Base-by-base conservation (phyloP, 1,140 invertebrate species). In the Cydia pomonella region DNA sequence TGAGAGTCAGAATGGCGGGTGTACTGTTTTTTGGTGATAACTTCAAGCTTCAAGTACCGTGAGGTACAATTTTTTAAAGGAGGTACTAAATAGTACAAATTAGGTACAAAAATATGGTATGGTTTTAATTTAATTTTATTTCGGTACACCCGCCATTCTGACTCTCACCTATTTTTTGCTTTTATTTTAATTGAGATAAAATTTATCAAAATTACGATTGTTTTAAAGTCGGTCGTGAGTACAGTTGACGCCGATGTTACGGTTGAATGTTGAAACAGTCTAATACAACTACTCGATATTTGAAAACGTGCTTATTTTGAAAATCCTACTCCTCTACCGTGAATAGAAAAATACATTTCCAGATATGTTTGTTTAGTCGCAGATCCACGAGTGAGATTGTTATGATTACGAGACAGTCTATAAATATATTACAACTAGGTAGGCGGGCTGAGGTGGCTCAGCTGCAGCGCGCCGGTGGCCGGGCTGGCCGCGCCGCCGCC, bases 301-400 rank as follows among this genome's bases (percentile, higher is more conserved):
- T 18, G 64, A 41, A 69, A 66, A 38, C 63, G 64, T 69, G 64
- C 29, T 38, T 33, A 38, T 33, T 25, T 29, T 29, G 63, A 66
- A 33, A 69, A 21, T 12, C 9, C 64, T 69, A 69, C 64, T 69
- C 64, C 5, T 69, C 27, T 33, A 69, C 33, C 23, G 64, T 41
- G 64, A 69, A 69, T 69, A 69, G 64, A 69, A 69, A 69, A 69
- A 69, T 69, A 69, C 64, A 18, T 33, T 63, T 69, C 27, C 16
- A 41, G 64, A 69, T 69, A 69, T 69, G 64, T 69, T 69, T 33
- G 64, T 69, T 69, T 41, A 69, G 53, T 9, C 53, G 33, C 33
- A 59, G 53, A 59, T 59, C 53, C 53, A 10, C 21, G 18, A 23
- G 53, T 59, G 53, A 59, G 53, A 59, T 59, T 59, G 7, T 23